Evolutionary conservation across 1,140 invertebrate species (phyloP).

Genomic region (Eumaeus atala): DNA sequence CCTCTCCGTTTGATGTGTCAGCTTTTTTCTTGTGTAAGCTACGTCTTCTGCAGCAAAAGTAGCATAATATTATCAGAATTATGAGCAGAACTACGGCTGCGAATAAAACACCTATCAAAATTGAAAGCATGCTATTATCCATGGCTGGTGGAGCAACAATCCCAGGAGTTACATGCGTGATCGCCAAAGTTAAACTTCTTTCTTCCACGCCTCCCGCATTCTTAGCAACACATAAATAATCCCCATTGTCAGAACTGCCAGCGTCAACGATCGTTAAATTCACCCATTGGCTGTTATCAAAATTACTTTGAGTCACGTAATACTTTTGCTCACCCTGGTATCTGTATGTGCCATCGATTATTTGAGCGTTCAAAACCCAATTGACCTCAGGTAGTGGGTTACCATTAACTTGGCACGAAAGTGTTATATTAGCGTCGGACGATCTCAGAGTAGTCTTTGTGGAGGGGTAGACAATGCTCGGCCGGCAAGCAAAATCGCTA

Average conservation of each 20-base stretch:
- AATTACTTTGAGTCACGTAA: slow-evolving; percentile 40
- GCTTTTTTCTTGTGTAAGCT: slow-evolving; percentile 71
- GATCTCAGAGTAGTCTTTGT: slow-evolving; percentile 73
- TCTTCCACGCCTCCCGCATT: slow-evolving; percentile 89
- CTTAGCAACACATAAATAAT: slow-evolving; percentile 90
- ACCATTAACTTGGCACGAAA: slow-evolving; percentile 85
- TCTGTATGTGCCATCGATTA: slow-evolving; percentile 76
- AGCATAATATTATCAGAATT: slow-evolving; percentile 78
- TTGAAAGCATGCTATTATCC: slow-evolving; percentile 64
- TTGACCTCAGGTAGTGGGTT: slow-evolving; percentile 84
- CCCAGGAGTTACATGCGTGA: slow-evolving; percentile 67
- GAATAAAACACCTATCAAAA: slow-evolving; percentile 72
- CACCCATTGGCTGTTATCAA: slow-evolving; percentile 78
- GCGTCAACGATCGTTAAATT: slow-evolving; percentile 86
- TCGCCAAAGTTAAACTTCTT: slow-evolving; percentile 80
- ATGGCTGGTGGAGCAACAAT: slow-evolving; percentile 63
- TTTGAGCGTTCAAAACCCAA: slow-evolving; percentile 81
- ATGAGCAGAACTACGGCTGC: slow-evolving; percentile 76
- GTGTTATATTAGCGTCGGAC: slow-evolving; percentile 80
- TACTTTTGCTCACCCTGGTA: slow-evolving; percentile 69
- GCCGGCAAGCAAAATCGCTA: slow-evolving; percentile 89
- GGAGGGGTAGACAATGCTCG: slow-evolving; percentile 78
- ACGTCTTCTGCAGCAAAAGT: slow-evolving; percentile 79
- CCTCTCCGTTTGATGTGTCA: slow-evolving; percentile 76
- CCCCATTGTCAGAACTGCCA: slow-evolving; percentile 84